These are phyloP conservation scores for Anableps anableps DNA, from an alignment of 2,797 vertebrate species.

Conservation along the genomic window DNA sequence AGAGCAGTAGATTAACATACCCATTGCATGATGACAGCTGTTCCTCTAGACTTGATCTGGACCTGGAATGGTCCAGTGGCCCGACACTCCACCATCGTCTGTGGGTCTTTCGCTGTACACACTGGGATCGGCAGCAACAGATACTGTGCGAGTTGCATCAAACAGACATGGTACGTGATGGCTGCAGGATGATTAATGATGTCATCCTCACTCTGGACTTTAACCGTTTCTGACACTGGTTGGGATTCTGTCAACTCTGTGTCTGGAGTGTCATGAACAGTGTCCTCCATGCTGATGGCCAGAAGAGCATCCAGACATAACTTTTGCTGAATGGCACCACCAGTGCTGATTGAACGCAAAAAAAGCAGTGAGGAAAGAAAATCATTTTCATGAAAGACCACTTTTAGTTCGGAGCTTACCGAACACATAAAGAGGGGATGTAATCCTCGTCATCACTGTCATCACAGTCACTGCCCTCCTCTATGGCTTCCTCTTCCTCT, in stretches of 20 bases:
- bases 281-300: neutral
- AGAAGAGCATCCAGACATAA: neutral
- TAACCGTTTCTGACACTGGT: neutral
- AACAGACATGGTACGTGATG: neutral
- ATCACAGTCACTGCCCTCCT: neutral
- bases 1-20: neutral
- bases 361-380: neutral
- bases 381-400: neutral
- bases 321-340: neutral
- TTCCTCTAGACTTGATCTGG: neutral
- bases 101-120: neutral
- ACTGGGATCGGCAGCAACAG: neutral
- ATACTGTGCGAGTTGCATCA: neutral
- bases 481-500: neutral
- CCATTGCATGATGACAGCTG: neutral
- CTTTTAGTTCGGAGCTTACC: neutral
- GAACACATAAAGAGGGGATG: neutral
- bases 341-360: neutral
- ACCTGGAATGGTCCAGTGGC: neutral
- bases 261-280: neutral
- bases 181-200: neutral
- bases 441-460: constrained; percentile 4
- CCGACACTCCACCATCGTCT: neutral
- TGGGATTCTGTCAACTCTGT: neutral
- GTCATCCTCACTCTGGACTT: neutral